Base-by-base conservation (phyloP, 2,113 vertebrate species). In the Scomber japonicus region DNA sequence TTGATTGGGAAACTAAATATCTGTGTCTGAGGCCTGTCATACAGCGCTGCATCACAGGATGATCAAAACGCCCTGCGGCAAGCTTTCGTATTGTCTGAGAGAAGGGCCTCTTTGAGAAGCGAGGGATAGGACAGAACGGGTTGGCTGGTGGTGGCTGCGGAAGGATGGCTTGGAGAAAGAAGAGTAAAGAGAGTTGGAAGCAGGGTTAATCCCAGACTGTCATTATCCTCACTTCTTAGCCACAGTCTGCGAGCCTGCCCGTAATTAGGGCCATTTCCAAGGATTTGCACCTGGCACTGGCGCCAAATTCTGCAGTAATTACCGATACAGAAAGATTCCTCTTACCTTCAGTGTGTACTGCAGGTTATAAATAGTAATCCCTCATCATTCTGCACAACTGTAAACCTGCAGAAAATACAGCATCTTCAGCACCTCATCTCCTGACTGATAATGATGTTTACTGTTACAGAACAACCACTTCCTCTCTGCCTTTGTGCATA, bases 161-260 rank as follows among this genome's bases (percentile, higher is more conserved):
- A 48, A 61, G 64, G 48, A 54, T 66, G 75, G 78, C 75, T 77
- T 5, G 44, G 56, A 62, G 78, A 78, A 78, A 82, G 81, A 78
- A 46, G 55, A 86, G 80, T 19, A n/a, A 68, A 81, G 80, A 81
- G 72, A 84, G 88, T 79, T 80, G 81, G 89, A 78, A 87, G 81
- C 65, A 61, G 69, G 89, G 87, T 85, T 93, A 89, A 92, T 93
- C 86, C 89, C 85, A 80, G 77, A 71, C 83, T 88, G 88, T 92
- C 90, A 91, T 93, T 94, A 93, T 88, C 81, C 86, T 75, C 83
- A 80, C 87, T 90, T 88, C 89, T 88, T 78, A 89, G 85, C 78
- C 45, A 79, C 72, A 74, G 79, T 82, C 80, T 66, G 75, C 44
- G 5, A 89, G 86, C 72, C 71, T 72, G 59, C 49, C 57, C 59